These are phyloP conservation scores for Neomonachus schauinslandi DNA, from an alignment of 2,113 vertebrate genomes.

Conservation along the genomic window DNA sequence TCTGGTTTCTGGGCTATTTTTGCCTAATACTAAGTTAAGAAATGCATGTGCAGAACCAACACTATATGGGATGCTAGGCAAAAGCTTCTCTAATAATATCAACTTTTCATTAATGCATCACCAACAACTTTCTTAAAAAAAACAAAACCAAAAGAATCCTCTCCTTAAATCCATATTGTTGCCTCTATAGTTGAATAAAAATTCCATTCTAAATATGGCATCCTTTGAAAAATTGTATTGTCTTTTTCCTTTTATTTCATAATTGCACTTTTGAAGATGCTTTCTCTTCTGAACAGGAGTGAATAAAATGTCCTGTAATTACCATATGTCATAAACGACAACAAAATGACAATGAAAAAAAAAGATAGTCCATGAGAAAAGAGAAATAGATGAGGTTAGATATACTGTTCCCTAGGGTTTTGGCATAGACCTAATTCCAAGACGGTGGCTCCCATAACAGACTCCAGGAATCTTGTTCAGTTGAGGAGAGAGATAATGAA, in stretches of 20 bases:
- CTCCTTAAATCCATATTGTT: background rate
- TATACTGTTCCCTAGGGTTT: background rate
- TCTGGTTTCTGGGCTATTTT: background rate
- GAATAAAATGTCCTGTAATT: background rate
- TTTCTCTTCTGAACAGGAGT: background rate
- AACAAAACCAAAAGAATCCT: background rate
- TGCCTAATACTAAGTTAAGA: background rate
- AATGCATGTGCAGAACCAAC: background rate
- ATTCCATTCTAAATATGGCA: background rate
- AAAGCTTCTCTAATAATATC: background rate
- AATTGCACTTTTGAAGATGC: background rate
- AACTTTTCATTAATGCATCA: background rate
- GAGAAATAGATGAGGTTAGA: background rate
- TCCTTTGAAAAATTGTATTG: background rate
- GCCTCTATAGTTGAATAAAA: background rate
- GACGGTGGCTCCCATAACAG: background rate
- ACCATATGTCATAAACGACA: background rate
- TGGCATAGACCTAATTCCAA: background rate
- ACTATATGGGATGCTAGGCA: background rate
- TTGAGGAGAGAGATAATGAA: background rate
- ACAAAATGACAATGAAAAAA: background rate
- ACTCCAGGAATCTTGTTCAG: background rate
- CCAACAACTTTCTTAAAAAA: background rate
- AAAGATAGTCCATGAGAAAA: background rate
- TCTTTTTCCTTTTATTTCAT: background rate